A percentile compares a stretch with the other conserved stretches of the same genome.
phyloP scores from a whole-genome alignment of 1,140 invertebrate genomes.

The Drosophila athabasca region DNA sequence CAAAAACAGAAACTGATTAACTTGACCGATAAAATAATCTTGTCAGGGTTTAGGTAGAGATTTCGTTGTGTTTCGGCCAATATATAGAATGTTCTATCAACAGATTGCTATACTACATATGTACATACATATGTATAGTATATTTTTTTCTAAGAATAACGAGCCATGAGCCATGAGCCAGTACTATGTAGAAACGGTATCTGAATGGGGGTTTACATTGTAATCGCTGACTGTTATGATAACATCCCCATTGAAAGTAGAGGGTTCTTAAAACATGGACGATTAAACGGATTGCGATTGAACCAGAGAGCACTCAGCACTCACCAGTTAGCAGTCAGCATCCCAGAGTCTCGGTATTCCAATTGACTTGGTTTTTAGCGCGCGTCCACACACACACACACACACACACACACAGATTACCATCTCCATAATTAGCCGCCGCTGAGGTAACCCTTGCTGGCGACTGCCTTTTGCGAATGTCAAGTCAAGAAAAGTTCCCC shows the following conservation, averaged over 20 bases:
- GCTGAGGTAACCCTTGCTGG: conserved; percentile 42
- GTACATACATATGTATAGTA: no score
- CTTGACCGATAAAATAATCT: conserved; percentile 23
- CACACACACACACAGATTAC: not conserved
- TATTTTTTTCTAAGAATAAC: no score
- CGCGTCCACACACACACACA: not conserved
- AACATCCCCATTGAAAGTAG: no score
- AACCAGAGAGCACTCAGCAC: not conserved
- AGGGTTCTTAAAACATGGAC: not conserved
- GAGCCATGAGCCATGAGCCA: no score
- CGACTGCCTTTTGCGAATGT: conserved; percentile 47
- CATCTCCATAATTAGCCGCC: conserved; percentile 44
- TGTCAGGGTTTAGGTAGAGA: not conserved
- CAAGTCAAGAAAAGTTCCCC: conserved; percentile 33
- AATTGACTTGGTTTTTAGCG: conserved; percentile 33
- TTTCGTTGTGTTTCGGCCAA: no score
- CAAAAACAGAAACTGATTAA: conserved; percentile 7
- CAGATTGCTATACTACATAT: no score
- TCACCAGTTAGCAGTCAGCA: no score
- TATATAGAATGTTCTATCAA: no score
- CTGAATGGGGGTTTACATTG: no score
- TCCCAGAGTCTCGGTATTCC: conserved; percentile 1
- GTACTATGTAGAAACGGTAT: no score
- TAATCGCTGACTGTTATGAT: no score
- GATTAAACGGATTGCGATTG: not conserved